Conservation (phyloP, 92 coral and sea anemone genomes). For the Paramuricea clavata region DNA sequence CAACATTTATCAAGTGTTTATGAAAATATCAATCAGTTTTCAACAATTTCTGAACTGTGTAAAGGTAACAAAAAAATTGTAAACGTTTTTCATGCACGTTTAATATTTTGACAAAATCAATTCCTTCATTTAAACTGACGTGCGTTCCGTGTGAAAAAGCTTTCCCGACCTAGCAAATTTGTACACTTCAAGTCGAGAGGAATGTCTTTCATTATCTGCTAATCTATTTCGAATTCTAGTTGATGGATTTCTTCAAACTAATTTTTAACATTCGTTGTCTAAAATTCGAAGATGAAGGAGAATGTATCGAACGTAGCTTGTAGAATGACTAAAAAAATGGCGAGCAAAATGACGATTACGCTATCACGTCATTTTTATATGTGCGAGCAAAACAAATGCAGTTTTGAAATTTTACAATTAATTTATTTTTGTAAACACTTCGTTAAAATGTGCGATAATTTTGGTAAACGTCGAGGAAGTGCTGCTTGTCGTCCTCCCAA, state of each 20-base stretch:
- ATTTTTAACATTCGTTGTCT: neutral
- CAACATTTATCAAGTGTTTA: neutral
- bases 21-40: neutral
- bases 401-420: conserved; percentile 2
- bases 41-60: neutral
- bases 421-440: conserved; percentile 6
- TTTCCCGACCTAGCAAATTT: conserved; percentile 13
- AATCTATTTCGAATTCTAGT: conserved; percentile 8
- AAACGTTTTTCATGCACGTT: neutral
- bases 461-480: conserved; percentile 27
- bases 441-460: conserved; percentile 15
- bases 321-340: neutral
- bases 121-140: conserved; percentile 8
- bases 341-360: neutral
- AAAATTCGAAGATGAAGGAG: neutral
- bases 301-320: neutral
- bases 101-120: neutral
- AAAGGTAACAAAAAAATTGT: neutral
- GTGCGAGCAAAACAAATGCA: neutral
- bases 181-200: neutral
- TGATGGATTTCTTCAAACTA: conserved; percentile 28
- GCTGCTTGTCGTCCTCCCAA: conserved; percentile 26
- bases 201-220: neutral
- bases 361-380: neutral
- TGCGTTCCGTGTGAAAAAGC: neutral